Conservation (phyloP, 2,113 vertebrate genomes). For the Ariopsis seemanni region DNA sequence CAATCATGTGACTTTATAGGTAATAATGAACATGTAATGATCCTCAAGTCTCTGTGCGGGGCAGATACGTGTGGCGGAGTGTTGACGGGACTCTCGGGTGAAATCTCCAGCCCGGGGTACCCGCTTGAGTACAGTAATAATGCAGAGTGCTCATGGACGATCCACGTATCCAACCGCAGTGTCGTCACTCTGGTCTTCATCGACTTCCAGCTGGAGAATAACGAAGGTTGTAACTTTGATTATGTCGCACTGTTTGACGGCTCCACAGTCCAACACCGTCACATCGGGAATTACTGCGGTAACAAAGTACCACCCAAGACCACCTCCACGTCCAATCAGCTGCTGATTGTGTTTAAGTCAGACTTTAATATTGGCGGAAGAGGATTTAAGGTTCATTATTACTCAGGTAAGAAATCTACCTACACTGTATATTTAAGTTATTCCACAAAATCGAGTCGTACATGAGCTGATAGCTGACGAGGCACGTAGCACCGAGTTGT, state of each 20-base stretch:
- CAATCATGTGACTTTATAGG: not conserved
- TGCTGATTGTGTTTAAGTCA: constrained; percentile 91
- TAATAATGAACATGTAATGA: not conserved
- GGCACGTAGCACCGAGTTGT: too few species aligned
- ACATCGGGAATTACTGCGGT: constrained; percentile 84
- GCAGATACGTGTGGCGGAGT: constrained; percentile 90
- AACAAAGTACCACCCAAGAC: constrained; percentile 74
- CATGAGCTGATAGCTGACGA: too few species aligned
- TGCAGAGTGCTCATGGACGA: constrained; percentile 87
- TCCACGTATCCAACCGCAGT: constrained; percentile 72
- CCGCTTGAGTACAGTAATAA: constrained; percentile 91
- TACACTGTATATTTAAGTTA: too few species aligned
- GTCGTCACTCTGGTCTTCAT: constrained; percentile 84
- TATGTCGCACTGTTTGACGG: constrained; percentile 88
- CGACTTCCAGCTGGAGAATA: constrained; percentile 93
- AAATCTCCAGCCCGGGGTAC: constrained; percentile 91
- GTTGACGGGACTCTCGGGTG: constrained; percentile 86
- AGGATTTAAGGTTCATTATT: constrained; percentile 93
- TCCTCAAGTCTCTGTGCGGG: not conserved
- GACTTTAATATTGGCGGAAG: constrained; percentile 95
- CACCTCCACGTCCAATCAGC: constrained; percentile 77
- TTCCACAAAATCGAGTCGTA: too few species aligned
- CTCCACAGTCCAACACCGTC: constrained; percentile 67
- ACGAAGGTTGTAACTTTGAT: constrained; percentile 87
- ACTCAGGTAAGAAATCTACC: constrained; percentile 77